Evolutionary conservation across 2,113 vertebrate species (phyloP).

Genomic region (Tenrec ecaudatus): DNA sequence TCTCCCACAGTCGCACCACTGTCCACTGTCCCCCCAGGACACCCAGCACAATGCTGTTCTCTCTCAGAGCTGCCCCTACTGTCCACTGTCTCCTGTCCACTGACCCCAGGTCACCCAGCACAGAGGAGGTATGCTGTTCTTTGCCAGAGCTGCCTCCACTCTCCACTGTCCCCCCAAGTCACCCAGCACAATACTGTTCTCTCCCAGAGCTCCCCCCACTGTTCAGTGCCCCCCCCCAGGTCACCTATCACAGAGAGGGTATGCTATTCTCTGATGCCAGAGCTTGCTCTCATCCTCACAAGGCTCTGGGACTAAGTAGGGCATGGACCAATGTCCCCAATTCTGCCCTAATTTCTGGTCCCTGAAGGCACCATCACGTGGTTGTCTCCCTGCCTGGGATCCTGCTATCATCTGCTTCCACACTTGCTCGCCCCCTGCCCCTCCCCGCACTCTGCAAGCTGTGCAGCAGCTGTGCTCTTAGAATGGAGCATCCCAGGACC

Average conservation of each 20-base stretch:
- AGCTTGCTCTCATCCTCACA: not conserved
- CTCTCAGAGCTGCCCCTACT: not conserved
- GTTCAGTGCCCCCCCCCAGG: too few relatives aligned
- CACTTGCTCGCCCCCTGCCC: not conserved
- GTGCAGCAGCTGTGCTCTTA: not conserved
- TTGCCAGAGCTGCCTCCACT: too few relatives aligned
- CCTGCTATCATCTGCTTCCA: not conserved
- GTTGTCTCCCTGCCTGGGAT: not conserved
- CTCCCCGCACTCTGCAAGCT: accelerated
- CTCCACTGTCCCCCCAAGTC: too few relatives aligned
- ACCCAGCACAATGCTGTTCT: not conserved
- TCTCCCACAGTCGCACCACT: not conserved
- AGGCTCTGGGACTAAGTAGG: slow-evolving; percentile 68
- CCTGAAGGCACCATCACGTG: slow-evolving; percentile 44
- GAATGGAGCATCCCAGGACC: accelerated
- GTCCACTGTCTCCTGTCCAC: too few relatives aligned
- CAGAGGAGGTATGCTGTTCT: too few relatives aligned
- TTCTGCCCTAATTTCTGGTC: slow-evolving; percentile 77
- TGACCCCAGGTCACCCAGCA: too few relatives aligned
- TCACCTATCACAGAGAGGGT: too few relatives aligned
- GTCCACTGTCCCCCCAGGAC: too few relatives aligned
- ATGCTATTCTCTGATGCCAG: too few relatives aligned
- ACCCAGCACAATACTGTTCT: not conserved
- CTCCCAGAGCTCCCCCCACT: not conserved
- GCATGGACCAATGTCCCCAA: slow-evolving; percentile 67